Evolutionary conservation across 2,113 vertebrate species (phyloP), one percentile per base, ranked within the genome.

Genomic region (Cyphomyrus plagiostoma): DNA sequence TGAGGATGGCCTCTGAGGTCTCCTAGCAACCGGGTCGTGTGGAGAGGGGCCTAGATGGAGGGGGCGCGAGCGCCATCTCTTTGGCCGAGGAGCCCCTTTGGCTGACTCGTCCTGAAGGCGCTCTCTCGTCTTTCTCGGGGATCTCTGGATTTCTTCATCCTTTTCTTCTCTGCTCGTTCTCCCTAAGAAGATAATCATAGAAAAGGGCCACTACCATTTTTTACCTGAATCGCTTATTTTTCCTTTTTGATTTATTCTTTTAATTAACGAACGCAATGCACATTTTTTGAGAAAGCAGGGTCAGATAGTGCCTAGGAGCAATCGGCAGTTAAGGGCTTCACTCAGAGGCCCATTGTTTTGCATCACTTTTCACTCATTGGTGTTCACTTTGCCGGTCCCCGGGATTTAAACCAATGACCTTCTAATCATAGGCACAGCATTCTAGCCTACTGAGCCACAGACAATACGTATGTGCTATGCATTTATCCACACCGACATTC

Each of bases 1-100:
- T 8, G 85, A 87, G 50, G n/a, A 13, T 35, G 49, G 85, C 50
- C 85, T 53, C n/a, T 11, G 85, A 53, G 50, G 85, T 87, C n/a
- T 87, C 85, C 50, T 87, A 87, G 85, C 85, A 87, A 87, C 85
- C 30, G 53, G 50, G 85, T 56, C 85, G 1, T 87, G 49, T 4
- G 48, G 50, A 53, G 85, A 56, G 48, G 21, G 1, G 26, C 10
- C 84, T 13, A 11, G 13, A 26, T 10, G 85, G 49, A 56, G 50
- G 23, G 21, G n/a, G 17, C 17, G 9, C 5, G 82, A 52, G 48
- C 15, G 49, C 1, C n/a, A 26, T 30, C 21, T 50, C 49, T 13
- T 86, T 8, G 84, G 49, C 46, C 46, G 49, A n/a, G 23, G 52
- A 86, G 46, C 11, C 49, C 49, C 46, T 52, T 17, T 19, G 42